These are phyloP conservation scores for Elanoides forficatus DNA, from an alignment of 2,113 vertebrate genomes.

Conservation along the genomic window DNA sequence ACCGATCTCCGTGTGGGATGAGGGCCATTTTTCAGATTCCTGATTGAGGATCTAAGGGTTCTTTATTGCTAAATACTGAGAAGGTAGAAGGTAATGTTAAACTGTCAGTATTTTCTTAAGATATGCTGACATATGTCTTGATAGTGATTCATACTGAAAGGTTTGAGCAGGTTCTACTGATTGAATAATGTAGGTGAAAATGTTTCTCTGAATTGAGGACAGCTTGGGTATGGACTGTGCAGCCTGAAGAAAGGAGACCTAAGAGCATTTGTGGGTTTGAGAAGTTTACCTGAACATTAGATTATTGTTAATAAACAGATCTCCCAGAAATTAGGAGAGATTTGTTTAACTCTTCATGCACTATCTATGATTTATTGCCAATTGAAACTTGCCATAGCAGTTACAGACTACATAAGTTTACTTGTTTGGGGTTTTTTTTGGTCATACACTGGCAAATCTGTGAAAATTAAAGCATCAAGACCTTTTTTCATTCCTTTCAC, in stretches of 20 bases:
- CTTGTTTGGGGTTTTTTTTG: not conserved
- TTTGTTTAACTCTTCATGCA: not conserved
- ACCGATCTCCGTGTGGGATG: not conserved
- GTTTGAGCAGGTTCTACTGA: not conserved
- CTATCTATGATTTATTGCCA: not conserved
- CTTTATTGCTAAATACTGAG: not conserved
- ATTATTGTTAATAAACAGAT: not conserved
- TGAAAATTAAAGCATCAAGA: not conserved
- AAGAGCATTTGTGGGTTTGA: not conserved
- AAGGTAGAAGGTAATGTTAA: not conserved
- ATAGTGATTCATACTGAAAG: not conserved
- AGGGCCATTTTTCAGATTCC: not conserved
- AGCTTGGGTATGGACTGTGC: not conserved
- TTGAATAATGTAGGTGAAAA: constrained; percentile 13
- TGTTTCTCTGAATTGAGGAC: not conserved
- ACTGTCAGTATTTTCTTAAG: constrained; percentile 33
- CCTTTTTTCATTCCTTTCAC: not conserved
- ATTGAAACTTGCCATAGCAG: not conserved
- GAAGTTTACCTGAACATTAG: not conserved
- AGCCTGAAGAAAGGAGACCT: not conserved
- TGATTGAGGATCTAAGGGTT: not conserved
- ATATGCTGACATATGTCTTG: not conserved
- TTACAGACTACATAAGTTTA: not conserved
- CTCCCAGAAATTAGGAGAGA: not conserved
- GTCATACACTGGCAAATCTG: not conserved